Conservation (phyloP, 2,113 vertebrate genomes). For the Sorex araneus region DNA sequence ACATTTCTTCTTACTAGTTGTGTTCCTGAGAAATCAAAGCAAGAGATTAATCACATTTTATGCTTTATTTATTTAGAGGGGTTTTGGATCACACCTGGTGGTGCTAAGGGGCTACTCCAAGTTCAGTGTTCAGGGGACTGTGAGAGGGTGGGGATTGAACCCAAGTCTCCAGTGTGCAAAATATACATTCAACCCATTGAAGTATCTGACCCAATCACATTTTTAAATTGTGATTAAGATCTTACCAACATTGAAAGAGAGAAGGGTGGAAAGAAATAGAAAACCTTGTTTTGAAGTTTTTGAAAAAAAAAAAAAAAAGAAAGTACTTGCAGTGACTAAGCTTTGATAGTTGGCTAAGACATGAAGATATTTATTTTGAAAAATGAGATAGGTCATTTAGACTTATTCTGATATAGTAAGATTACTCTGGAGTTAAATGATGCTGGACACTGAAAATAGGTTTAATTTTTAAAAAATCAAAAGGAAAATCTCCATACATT, state of each 20-base stretch:
- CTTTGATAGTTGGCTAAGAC: background rate
- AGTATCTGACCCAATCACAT: background rate
- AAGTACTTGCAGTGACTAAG: background rate
- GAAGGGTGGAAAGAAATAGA: background rate
- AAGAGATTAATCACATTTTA: background rate
- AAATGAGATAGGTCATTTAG: slow-evolving; percentile 4
- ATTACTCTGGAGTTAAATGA: background rate
- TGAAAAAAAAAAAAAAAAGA: slow-evolving; percentile 29
- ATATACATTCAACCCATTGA: too few species aligned
- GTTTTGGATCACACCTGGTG: too few species aligned
- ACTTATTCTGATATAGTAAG: background rate
- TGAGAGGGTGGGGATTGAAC: too few species aligned
- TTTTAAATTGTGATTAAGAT: slow-evolving; percentile 4
- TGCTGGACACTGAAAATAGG: background rate
- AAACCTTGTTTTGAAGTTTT: slow-evolving; percentile 2
- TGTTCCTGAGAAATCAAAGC: slow-evolving; percentile 52
- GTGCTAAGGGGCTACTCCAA: too few species aligned
- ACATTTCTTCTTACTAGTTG: slow-evolving; percentile 38
- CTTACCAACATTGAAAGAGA: slow-evolving; percentile 2
- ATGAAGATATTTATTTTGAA: slow-evolving; percentile 10
- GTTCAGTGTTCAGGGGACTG: too few species aligned
- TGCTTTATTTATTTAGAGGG: background rate
- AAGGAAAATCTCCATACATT: background rate
- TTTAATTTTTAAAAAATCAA: slow-evolving; percentile 30
- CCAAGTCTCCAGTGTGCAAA: too few species aligned